These are phyloP conservation scores for Parazoanthus atlanticus DNA, from an alignment of 92 coral and sea anemone species.

Conservation along the genomic window DNA sequence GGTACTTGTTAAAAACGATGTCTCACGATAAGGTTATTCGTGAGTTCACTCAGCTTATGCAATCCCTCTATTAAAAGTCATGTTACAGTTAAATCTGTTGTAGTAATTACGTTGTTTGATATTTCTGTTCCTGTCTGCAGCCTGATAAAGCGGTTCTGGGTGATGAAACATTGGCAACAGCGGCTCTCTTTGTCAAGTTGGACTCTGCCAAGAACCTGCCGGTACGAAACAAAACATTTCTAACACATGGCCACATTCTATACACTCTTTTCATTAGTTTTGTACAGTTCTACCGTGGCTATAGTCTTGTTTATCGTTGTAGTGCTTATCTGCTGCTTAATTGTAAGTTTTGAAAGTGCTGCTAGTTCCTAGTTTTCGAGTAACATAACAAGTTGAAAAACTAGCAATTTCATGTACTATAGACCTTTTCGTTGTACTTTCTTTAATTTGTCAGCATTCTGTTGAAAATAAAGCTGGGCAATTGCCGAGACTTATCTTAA, in stretches of 20 bases:
- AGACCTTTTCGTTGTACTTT: neutral
- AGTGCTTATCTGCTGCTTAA: neutral
- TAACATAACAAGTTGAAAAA: neutral
- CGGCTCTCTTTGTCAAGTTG: conserved; percentile 94
- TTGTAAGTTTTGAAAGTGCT: neutral
- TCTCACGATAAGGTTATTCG: too few species aligned
- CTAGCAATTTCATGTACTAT: neutral
- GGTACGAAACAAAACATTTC: conserved; percentile 55
- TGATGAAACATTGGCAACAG: conserved; percentile 91
- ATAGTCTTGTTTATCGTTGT: too few species aligned
- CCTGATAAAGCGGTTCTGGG: conserved; percentile 80
- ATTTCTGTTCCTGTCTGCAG: conserved; percentile 42
- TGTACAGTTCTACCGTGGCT: neutral
- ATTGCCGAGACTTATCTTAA: neutral
- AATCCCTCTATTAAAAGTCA: neutral
- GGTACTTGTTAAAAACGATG: too few species aligned
- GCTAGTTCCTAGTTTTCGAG: neutral
- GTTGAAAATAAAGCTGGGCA: neutral
- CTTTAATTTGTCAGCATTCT: neutral
- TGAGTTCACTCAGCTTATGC: too few species aligned
- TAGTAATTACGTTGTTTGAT: neutral
- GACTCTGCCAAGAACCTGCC: conserved; percentile 98
- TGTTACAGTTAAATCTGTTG: neutral
- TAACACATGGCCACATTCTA: neutral
- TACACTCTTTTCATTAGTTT: too few species aligned